Conservation (phyloP, 2,113 vertebrate species). For the Bothrops jararaca region DNA sequence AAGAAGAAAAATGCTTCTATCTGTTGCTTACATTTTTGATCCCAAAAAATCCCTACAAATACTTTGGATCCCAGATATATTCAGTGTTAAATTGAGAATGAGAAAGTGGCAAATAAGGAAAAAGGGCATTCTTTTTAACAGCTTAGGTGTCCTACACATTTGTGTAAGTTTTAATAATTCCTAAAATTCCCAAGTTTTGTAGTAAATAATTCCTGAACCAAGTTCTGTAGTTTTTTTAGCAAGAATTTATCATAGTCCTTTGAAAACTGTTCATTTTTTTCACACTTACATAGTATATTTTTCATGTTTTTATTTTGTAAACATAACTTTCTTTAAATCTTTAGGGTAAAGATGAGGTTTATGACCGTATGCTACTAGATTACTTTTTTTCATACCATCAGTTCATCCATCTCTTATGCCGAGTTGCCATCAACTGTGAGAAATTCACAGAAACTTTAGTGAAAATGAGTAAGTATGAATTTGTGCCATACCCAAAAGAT, state of each 20-base stretch:
- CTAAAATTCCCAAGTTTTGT: not conserved
- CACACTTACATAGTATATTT: not conserved
- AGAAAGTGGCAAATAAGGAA: not conserved
- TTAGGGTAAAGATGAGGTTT: constrained; percentile 97
- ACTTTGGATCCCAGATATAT: not conserved
- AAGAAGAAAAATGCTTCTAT: not conserved
- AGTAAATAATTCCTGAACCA: not conserved
- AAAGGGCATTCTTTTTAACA: not conserved
- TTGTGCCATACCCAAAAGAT: not conserved
- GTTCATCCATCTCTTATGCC: constrained; percentile 96
- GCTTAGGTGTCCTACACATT: not conserved
- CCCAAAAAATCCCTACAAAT: not conserved
- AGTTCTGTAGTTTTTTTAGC: not conserved
- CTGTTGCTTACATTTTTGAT: not conserved
- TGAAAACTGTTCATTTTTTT: not conserved
- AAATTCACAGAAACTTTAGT: constrained; percentile 98
- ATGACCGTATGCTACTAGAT: constrained; percentile 97
- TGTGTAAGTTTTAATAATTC: not conserved
- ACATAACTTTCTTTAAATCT: constrained; percentile 67
- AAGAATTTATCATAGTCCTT: not conserved
- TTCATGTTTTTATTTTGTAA: constrained; percentile 47
- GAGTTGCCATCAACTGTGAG: constrained; percentile 98
- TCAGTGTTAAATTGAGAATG: not conserved
- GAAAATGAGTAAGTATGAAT: constrained; percentile 88
- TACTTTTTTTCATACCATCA: constrained; percentile 98